A percentile compares a stretch with the other conserved stretches of the same genome.
phyloP scores from a whole-genome alignment of 2,113 vertebrate species.

The Halcyon senegalensis region DNA sequence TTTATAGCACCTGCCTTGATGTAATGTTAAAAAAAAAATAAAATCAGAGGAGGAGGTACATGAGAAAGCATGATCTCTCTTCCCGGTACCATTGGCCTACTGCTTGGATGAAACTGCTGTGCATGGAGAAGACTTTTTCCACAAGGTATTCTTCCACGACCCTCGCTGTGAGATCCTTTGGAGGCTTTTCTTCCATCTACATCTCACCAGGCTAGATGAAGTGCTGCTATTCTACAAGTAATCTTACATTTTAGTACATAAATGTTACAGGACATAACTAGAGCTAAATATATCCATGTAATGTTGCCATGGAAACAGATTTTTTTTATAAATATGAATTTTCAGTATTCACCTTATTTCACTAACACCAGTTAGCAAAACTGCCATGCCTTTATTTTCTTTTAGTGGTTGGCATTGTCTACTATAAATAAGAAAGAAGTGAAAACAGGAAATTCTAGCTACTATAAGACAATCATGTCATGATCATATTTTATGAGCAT shows the following conservation, averaged over 20 bases:
- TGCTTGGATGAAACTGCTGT: background rate
- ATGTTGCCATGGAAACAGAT: slow-evolving; percentile 8
- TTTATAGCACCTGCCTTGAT: background rate
- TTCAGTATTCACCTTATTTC: background rate
- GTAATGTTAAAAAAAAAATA: background rate
- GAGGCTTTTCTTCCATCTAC: background rate
- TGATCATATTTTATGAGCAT: background rate
- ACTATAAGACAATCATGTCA: background rate
- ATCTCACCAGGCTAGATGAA: background rate
- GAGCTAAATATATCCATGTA: background rate
- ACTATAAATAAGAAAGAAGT: background rate
- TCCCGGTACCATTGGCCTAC: background rate
- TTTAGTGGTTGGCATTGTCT: background rate
- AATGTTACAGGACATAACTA: background rate
- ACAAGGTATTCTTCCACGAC: background rate
- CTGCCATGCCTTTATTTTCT: background rate
- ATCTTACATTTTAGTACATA: background rate
- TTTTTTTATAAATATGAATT: background rate
- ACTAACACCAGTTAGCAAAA: background rate
- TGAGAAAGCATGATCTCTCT: background rate
- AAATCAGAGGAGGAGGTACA: background rate
- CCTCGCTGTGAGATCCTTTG: background rate
- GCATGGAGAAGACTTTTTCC: background rate
- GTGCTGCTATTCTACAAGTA: background rate
- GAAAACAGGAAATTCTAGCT: background rate